phyloP scores from a whole-genome alignment of 2,797 vertebrate genomes.

The Sorex maritimensis region DNA sequence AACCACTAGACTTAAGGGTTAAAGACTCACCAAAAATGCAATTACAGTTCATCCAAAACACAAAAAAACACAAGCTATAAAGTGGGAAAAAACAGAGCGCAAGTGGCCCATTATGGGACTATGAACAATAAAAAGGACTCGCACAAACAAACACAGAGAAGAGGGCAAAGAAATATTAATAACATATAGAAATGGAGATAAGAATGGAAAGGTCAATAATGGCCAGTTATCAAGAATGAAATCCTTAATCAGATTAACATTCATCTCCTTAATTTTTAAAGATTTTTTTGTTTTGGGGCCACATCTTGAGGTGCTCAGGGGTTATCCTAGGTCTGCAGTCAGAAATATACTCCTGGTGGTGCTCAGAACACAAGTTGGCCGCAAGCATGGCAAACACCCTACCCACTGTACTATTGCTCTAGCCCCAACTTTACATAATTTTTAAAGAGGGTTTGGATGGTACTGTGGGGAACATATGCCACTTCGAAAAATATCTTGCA shows the following conservation, averaged over 20 bases:
- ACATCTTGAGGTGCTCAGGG: too few species aligned
- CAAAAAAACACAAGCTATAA: neutral
- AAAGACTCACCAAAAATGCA: neutral
- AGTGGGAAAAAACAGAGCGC: neutral
- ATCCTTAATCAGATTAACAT: too few species aligned
- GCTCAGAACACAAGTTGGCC: too few species aligned
- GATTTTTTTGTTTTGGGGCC: too few species aligned
- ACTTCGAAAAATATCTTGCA: neutral
- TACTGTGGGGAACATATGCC: neutral
- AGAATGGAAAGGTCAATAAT: neutral
- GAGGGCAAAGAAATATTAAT: neutral
- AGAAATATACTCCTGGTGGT: too few species aligned
- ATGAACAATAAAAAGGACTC: neutral
- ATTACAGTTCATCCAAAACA: neutral
- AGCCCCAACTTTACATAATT: too few species aligned
- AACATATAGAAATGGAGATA: neutral
- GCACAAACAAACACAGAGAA: neutral
- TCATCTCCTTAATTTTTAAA: too few species aligned
- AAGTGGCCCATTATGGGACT: neutral
- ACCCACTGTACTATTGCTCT: too few species aligned
- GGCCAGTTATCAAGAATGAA: too few species aligned
- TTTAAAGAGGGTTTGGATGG: too few species aligned
- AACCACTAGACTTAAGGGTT: neutral
- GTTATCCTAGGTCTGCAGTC: too few species aligned
- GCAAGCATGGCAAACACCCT: too few species aligned